Evolutionary conservation across 2,888 invertebrate genomes (phyloP).

Genomic region (Petrophora chlorosata): DNA sequence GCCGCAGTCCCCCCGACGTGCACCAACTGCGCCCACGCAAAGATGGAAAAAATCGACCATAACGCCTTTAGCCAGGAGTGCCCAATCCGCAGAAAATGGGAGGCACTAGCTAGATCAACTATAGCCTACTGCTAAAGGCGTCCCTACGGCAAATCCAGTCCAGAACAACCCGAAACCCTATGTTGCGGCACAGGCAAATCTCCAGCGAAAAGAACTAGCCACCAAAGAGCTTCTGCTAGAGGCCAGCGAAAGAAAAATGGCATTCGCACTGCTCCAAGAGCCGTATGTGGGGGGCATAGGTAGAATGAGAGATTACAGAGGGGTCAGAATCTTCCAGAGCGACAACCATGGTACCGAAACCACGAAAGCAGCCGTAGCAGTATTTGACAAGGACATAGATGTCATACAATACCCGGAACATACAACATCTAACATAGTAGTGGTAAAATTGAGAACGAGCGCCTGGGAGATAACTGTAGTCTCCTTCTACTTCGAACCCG

Average conservation of each 20-base stretch:
- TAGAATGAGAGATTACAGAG: background rate
- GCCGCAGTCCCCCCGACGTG: too few species aligned
- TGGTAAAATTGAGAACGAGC: background rate
- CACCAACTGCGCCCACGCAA: too few species aligned
- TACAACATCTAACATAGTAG: background rate
- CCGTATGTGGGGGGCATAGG: slow-evolving; percentile 2
- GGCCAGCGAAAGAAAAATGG: background rate
- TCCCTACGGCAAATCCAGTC: background rate
- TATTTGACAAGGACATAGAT: slow-evolving; percentile 12
- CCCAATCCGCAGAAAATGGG: background rate
- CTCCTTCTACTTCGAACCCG: background rate
- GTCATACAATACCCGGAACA: slow-evolving; percentile 15
- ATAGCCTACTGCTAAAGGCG: too few species aligned
- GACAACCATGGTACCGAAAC: background rate
- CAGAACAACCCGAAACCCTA: background rate
- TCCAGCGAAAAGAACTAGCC: background rate
- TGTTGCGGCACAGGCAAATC: background rate
- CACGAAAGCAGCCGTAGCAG: slow-evolving; percentile 11
- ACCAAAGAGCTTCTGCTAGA: background rate
- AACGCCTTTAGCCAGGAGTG: background rate
- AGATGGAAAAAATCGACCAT: too few species aligned
- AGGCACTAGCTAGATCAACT: background rate
- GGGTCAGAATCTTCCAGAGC: background rate
- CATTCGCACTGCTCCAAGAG: slow-evolving; percentile 5
- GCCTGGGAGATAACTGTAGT: background rate